Conservation (phyloP, 2,113 vertebrate species). For the Pollimyrus isidori region DNA sequence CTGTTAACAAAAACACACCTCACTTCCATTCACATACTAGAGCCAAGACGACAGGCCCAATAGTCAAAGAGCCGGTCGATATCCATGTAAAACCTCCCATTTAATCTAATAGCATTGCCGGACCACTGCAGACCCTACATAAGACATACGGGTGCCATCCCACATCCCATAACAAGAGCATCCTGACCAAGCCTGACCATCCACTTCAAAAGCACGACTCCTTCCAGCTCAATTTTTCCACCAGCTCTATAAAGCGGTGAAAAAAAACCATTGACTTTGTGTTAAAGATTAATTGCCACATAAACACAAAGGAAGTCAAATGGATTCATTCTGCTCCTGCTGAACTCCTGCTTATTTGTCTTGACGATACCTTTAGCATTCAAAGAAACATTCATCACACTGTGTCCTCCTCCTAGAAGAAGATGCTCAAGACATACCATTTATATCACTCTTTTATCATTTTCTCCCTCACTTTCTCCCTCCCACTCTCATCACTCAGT, state of each 20-base stretch:
- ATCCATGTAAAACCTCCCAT: not conserved
- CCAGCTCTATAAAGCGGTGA: not conserved
- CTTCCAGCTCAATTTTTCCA: not conserved
- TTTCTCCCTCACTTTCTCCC: not conserved
- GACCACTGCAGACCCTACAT: not conserved
- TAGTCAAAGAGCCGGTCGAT: not conserved
- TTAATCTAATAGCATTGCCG: not conserved
- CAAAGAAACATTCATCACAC: not conserved
- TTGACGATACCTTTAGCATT: not conserved
- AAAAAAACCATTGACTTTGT: not conserved
- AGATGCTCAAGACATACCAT: not conserved
- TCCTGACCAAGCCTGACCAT: not conserved
- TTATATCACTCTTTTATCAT: not conserved
- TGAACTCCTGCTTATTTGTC: not conserved
- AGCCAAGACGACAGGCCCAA: not conserved
- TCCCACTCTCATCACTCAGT: not conserved
- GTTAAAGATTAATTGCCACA: slow-evolving; percentile 1
- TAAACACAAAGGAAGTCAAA: not conserved
- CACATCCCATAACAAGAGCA: not conserved
- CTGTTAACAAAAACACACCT: not conserved
- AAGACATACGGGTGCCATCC: not conserved
- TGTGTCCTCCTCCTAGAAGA: not conserved
- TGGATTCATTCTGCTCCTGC: not conserved
- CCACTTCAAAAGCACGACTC: not conserved
- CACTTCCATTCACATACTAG: not conserved